A percentile compares a stretch with the other conserved stretches of the same genome.
Conservation (phyloP, 2,797 vertebrate species). For the Saxicola maurus region DNA sequence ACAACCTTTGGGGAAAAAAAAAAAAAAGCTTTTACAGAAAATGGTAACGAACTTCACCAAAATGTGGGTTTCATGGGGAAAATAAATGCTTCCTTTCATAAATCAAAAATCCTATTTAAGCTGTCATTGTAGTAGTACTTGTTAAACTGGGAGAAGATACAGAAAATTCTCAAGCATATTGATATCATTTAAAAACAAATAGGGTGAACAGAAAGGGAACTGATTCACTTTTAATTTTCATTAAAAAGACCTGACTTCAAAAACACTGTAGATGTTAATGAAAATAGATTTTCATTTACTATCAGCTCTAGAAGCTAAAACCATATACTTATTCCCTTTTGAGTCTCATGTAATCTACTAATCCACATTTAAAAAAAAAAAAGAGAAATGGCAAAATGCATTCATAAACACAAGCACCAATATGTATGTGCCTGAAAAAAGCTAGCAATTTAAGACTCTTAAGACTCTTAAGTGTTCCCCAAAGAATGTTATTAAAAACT, state of each 20-base stretch:
- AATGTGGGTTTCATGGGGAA: background rate
- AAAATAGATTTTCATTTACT: conserved; percentile 43
- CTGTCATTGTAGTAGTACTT: background rate
- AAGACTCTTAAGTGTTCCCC: background rate
- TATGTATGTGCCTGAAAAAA: background rate
- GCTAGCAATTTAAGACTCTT: conserved; percentile 12
- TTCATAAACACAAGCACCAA: conserved; percentile 20
- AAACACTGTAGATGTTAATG: background rate
- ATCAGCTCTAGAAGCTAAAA: background rate
- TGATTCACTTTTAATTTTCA: conserved; percentile 6
- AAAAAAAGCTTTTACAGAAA: background rate
- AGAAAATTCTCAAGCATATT: conserved; percentile 12
- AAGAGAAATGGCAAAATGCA: conserved; percentile 7
- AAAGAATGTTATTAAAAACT: conserved; percentile 18
- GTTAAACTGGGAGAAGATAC: background rate
- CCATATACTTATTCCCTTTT: background rate
- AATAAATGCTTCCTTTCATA: background rate
- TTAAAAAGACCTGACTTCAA: background rate
- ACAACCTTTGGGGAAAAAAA: background rate
- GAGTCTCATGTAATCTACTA: background rate
- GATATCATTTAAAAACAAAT: background rate
- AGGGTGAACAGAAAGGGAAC: background rate
- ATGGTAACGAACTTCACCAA: background rate
- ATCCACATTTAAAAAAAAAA: background rate
- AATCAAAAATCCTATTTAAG: background rate